Percentiles rank a stretch among this genome's conserved stretches.
phyloP scores from a whole-genome alignment of 2,888 invertebrate genomes.

The Campaea margaritaria region DNA sequence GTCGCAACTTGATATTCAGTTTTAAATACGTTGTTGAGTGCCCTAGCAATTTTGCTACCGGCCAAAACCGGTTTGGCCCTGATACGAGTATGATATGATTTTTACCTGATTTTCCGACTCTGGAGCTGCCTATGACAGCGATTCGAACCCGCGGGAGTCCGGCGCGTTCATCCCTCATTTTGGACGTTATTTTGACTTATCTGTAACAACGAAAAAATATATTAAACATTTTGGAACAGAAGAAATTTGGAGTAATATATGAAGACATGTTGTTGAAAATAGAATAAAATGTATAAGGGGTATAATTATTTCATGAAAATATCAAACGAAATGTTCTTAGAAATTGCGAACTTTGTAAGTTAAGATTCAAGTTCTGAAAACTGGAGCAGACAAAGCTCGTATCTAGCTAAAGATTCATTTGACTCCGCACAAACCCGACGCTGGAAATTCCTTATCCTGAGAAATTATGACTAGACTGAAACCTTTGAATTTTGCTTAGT shows the following conservation, averaged over 20 bases:
- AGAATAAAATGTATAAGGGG: no score
- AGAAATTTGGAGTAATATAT: background rate
- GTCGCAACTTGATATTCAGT: conserved; percentile 15
- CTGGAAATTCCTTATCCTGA: background rate
- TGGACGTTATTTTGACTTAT: conserved; percentile 47
- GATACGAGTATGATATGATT: conserved; percentile 27
- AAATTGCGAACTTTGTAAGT: no score
- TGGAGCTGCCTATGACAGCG: conserved; percentile 90
- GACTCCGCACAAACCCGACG: background rate
- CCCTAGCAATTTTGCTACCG: background rate
- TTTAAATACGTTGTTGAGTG: conserved; percentile 7
- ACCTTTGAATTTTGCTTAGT: conserved; percentile 2
- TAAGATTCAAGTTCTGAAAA: no score
- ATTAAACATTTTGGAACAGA: conserved; percentile 6
- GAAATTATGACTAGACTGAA: background rate
- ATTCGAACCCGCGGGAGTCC: conserved; percentile 88
- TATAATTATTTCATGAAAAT: no score
- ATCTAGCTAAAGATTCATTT: conserved; percentile 5
- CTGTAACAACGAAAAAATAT: conserved; percentile 64
- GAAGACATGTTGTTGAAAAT: no score
- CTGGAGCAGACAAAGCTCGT: conserved; percentile 1
- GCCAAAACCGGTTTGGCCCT: conserved; percentile 2
- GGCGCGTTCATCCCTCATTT: conserved; percentile 86
- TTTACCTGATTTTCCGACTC: conserved; percentile 93
- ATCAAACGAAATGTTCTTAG: no score